A percentile compares a stretch with the other conserved stretches of the same genome.
Evolutionary conservation across 2,797 vertebrate genomes (phyloP).

Genomic region (Cygnus olor): DNA sequence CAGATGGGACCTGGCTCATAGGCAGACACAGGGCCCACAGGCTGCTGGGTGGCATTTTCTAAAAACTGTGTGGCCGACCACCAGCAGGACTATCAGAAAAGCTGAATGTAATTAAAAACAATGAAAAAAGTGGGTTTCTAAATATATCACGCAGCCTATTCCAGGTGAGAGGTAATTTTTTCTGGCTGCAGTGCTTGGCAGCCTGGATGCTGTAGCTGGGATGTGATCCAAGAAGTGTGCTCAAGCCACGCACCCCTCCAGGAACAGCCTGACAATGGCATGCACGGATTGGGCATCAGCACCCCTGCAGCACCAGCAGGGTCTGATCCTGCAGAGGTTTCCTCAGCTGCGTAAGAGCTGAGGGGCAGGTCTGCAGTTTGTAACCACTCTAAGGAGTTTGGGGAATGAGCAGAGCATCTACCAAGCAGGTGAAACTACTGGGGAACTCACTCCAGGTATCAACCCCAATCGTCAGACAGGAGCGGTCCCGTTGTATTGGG

Average conservation of each 20-base stretch:
- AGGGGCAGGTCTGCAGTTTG: background rate
- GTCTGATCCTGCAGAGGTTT: background rate
- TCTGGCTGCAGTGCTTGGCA: constrained; percentile 56
- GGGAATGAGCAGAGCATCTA: background rate
- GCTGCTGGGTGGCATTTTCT: constrained; percentile 21
- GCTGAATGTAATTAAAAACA: constrained; percentile 51
- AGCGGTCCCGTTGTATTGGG: background rate
- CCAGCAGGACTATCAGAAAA: background rate
- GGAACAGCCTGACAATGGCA: background rate
- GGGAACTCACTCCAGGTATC: background rate
- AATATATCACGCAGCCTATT: constrained; percentile 22
- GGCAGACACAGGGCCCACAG: constrained; percentile 58
- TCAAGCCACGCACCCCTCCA: background rate
- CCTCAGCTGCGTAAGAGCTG: background rate
- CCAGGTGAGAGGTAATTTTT: constrained; percentile 63
- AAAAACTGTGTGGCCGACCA: constrained; percentile 5
- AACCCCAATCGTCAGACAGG: background rate
- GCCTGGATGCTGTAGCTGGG: background rate
- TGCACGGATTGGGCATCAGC: background rate
- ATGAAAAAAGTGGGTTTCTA: background rate
- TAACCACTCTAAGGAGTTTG: background rate
- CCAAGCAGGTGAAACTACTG: background rate
- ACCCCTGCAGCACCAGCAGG: background rate
- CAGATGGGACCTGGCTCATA: constrained; percentile 70
- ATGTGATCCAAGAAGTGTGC: constrained; percentile 6